Evolutionary conservation across 2,888 invertebrate species (phyloP), one percentile per base, ranked within the genome.

Genomic region (Clitarchus hookeri): DNA sequence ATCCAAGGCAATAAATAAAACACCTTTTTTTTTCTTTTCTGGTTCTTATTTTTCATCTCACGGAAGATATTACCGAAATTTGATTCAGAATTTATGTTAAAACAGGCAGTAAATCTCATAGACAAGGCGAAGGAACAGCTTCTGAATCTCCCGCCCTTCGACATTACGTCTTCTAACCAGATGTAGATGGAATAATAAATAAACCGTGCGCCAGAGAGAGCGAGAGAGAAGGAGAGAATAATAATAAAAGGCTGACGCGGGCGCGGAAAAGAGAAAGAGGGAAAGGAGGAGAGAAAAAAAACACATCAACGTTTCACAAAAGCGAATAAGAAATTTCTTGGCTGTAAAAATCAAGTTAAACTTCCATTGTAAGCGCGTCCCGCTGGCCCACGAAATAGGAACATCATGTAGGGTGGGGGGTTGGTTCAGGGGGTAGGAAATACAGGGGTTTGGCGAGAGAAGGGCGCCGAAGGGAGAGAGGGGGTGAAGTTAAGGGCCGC

Each of bases 271-370:
- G 25, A 84, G 65, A 77, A 78, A 53, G 83, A 53, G 25, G 44
- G 27, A 19, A 27, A 79, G 85, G 44, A 80, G 48, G 44, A 80
- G 48, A 84, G 85, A 26, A 83, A 48, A 48, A 84, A 86, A 84
- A 84, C 54, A 80, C 54, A 77, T 85, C 84, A 84, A 48, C 80
- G 85, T 79, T 26, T 25, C 44, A 79, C 78, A 85, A 84, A 84
- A 23, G 83, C 27, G 83, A 53, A 86, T 84, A 86, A 53, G 87
- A 86, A 84, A 84, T 84, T 85, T 82, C 82, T 82, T 82, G 87
- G 82, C 82, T 78, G 44, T 86, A 84, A 87, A 88, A 87, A 87
- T 88, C 78, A 85, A 88, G 87, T 87, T 86, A 87, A 87, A 87
- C 86, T 87, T 86, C 85, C 87, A 87, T 87, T 87, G 82, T 78